Evolutionary conservation across 2,797 vertebrate species (phyloP), one percentile per base, ranked within the genome.

Genomic region (Esox masquinongy): DNA sequence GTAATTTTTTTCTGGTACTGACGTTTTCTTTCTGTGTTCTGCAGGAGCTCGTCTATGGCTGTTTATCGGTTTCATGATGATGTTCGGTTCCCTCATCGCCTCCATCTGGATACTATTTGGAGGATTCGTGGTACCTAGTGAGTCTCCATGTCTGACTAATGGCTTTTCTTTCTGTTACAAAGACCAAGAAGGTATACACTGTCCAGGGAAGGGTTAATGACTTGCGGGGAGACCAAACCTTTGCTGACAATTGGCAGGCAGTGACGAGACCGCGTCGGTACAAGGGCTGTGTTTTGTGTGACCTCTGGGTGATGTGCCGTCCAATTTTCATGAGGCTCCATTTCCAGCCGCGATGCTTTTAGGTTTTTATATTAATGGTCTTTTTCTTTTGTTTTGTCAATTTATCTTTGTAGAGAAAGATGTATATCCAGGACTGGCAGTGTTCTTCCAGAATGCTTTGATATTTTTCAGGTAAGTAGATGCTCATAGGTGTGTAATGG

Each of bases 71-170:
- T 97, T 97, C 90, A 96, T 97, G 96, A 70, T 96, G 91, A 97
- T 97, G 96, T 97, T 97, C 31, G 94, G 94, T 29, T 96, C 96
- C 0, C 96, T 97, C 79, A 96, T 97, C 77, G 95, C 95, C 80
- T 96, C 96, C 77, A 95, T 96, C 93, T 97, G 96, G 96, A 96
- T 97, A 71, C 93, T 97, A 79, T 97, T 97, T 73, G 95, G 93
- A 68, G 96, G 91, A 0, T 97, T 95, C 22, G 95, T 97, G 31
- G 94, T 94, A n/a, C 94, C 93, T n/a, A 93, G 96, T 97, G 84
- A 94, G 96, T 94, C 53, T 92, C 1, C 16, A 17, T 12, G 4
- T 29, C 74, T 74, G 1, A 24, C 14, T 70, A 0, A 8, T 19
- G 26, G 19, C 8, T 36, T 36, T 31, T 72, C 50, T 43, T 77